These are phyloP conservation scores for Siniperca obscura DNA, from an alignment of 2,797 vertebrate species.

Conservation along the genomic window DNA sequence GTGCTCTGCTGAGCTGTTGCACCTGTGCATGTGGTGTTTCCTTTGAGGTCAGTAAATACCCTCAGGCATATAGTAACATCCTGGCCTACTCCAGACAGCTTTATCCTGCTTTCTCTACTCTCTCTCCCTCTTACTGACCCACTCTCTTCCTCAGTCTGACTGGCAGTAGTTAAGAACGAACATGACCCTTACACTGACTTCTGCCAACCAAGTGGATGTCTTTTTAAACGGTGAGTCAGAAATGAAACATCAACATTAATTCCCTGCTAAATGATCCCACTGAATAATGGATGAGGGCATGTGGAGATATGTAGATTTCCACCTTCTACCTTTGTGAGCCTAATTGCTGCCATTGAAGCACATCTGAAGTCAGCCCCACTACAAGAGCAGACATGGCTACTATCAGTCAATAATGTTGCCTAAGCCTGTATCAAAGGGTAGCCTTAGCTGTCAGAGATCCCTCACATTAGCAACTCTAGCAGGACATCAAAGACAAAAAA, in stretches of 20 bases:
- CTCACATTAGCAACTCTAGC: slow-evolving; percentile 71
- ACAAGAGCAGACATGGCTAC: slow-evolving; percentile 68
- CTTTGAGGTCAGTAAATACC: slow-evolving; percentile 73
- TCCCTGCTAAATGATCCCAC: slow-evolving; percentile 80
- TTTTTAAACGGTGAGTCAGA: slow-evolving; percentile 79
- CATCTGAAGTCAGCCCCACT: slow-evolving; percentile 68
- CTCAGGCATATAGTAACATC: slow-evolving; percentile 67
- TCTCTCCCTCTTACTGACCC: slow-evolving; percentile 50
- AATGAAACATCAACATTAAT: slow-evolving; percentile 86
- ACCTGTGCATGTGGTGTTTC: slow-evolving; percentile 73
- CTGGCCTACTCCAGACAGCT: slow-evolving; percentile 57
- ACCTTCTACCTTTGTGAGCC: slow-evolving; percentile 81
- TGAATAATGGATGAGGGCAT: slow-evolving; percentile 86
- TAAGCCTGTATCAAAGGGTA: slow-evolving; percentile 79
- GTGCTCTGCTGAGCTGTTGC: slow-evolving; percentile 63
- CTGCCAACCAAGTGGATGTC: slow-evolving; percentile 80
- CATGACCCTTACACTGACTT: slow-evolving; percentile 75
- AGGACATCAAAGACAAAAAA: slow-evolving; percentile 77
- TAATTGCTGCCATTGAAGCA: slow-evolving; percentile 83
- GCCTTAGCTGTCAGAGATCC: slow-evolving; percentile 70
- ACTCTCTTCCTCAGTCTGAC: slow-evolving; percentile 66
- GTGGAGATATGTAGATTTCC: slow-evolving; percentile 81
- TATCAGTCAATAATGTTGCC: slow-evolving; percentile 81
- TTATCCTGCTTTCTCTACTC: slow-evolving; percentile 40
- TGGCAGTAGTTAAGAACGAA: slow-evolving; percentile 78